A percentile compares a stretch with the other conserved stretches of the same genome.
Evolutionary conservation across 2,888 invertebrate genomes (phyloP).

Genomic region (Cryptophagus acutangulus): DNA sequence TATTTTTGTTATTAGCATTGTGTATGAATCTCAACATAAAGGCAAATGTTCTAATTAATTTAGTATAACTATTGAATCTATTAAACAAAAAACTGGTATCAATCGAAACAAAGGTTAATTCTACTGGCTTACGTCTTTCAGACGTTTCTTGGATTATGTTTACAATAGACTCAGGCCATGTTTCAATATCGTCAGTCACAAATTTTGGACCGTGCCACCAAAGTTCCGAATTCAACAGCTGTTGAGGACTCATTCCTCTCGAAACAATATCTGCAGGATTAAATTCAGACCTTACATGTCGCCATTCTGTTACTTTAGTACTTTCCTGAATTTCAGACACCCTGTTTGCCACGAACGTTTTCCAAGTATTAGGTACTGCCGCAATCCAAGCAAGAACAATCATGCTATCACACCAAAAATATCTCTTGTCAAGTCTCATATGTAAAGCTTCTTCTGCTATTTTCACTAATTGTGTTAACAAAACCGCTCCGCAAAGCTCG

Average conservation of each 20-base stretch:
- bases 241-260: constrained; percentile 17
- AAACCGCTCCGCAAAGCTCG: constrained; percentile 28
- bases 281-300: constrained; percentile 14
- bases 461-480: constrained; percentile 16
- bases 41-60: no score
- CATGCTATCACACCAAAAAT: constrained; percentile 28
- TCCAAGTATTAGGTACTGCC: constrained; percentile 16
- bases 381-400: constrained; percentile 17
- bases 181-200: no score
- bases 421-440: background rate
- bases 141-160: no score
- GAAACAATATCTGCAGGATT: constrained; percentile 18
- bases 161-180: no score
- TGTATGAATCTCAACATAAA: no score
- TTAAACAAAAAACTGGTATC: no score
- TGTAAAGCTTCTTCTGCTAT: background rate
- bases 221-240: constrained; percentile 11
- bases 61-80: no score
- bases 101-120: no score
- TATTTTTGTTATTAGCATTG: no score
- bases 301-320: constrained; percentile 16
- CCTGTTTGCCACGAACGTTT: constrained; percentile 28
- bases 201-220: constrained; percentile 22
- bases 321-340: constrained; percentile 22
- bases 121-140: no score